Base-by-base conservation (phyloP, 2,113 vertebrate species). In the Paramisgurnus dabryanus region DNA sequence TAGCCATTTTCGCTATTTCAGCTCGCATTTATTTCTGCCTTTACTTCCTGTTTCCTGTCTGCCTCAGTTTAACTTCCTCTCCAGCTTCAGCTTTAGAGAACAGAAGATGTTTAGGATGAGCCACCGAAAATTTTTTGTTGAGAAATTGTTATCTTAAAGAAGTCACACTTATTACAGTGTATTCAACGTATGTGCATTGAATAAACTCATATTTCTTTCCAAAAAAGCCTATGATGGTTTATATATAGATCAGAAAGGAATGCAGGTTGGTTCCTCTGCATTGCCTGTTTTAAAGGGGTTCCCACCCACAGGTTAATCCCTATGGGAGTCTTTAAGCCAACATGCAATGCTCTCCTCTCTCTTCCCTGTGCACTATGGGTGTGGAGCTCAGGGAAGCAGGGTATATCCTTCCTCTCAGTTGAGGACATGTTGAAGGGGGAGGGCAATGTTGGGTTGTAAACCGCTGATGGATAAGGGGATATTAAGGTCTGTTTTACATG, bases 1-100 rank as follows among this genome's bases (percentile, higher is more conserved):
- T 83, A 89, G 57, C 78, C 80, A 74, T 85, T 76, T 22, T 63
- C 72, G 71, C 86, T 88, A 85, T 87, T 91, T 91, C 86, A 87
- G 85, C 89, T 83, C 64, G 75, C 67, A 76, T 91, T 92, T 90
- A 90, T 91, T 91, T 87, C 87, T 86, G 87, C 81, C 82, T 87
- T 80, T 57, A 65, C 87, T 90, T 93, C 90, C 88, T 90, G 81
- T 90, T 90, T 92, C 91, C 90, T 91, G 87, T 88, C 84, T 86
- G 90, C 83, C 78, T 89, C 82, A 41, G 80, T 66, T 79, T 60
- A 34, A 76, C 86, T 90, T 93, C 90, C 90, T 89, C 82, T 77
- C 82, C 71, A 75, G 71, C 87, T 84, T 87, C 45, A 82, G 63
- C 80, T 80, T 57, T 76, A 41, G 67, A 68, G 18, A 65, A 34